Base-by-base conservation (phyloP, 2,888 invertebrate genomes). In the Oscheius onirici region DNA sequence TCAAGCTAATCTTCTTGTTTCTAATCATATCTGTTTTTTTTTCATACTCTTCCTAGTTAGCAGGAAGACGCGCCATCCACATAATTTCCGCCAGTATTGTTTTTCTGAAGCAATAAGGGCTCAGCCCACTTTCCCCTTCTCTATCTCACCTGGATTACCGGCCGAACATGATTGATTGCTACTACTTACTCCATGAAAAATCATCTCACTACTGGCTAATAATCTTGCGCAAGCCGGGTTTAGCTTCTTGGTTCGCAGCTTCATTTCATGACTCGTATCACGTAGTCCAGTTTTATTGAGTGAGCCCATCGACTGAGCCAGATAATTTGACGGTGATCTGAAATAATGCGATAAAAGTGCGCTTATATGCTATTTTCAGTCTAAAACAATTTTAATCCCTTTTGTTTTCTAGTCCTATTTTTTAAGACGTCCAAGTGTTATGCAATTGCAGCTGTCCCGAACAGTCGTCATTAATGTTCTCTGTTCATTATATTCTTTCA, bases 201-300 rank as follows among this genome's bases (percentile, higher is more conserved):
- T 28, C 55, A 55, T 66, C 54, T 66, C 66, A 26, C 54, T 55
- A 54, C 66, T 66, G 26, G 52, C 41, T 11, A 66, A 40, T 15
- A 66, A 20, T 3, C 66, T 20, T 8, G 55, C 66, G 20, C 66
- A 66, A 22, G 54, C 66, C 28, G 66, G 55, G n/a, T 66, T 66
- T 11, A 54, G 22, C 66, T 66, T 66, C 55, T 63, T 63, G n/a
- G 63, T 63, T 1, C 63, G 3, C 49, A 63, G 26, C 28, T 49
- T 63, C 49, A 63, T 46, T 46, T 63, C 63, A 15, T 63, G 63
- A 26, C 63, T 63, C n/a, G 63, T 63, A 34, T 63, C 63, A n/a
- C 63, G 24, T 24, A 43, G 20, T 0, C 15, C 49, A 8, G 46
- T 41, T 26, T 34, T 66, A n/a, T 66, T 54, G 22, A 66, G 24